Evolutionary conservation across 2,113 vertebrate species (phyloP), one percentile per base, ranked within the genome.

Genomic region (Alligator mississippiensis): DNA sequence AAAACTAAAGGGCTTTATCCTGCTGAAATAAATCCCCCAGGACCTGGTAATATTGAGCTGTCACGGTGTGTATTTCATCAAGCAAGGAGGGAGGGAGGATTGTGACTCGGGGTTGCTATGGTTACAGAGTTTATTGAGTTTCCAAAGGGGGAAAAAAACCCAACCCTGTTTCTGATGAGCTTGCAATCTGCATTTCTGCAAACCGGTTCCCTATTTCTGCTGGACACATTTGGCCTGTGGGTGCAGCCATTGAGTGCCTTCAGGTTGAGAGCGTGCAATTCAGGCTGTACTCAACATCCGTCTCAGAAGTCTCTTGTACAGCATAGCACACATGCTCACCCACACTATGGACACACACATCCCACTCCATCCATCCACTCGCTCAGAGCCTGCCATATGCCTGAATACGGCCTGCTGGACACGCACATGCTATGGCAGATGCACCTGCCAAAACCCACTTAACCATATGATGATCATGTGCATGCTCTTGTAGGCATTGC

Each of bases 31-130:
- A 2, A 87, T 62, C 63, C 92, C 90, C 2, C 0, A 10, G 90
- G 94, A 87, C 79, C 77, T 2, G 77, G 63, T 58, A 58, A 68
- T 11, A 64, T 4, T 10, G 88, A 93, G 93, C 95, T 90, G 86
- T 28, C 80, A 22, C 27, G n/a, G 91, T 8, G 77, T 77, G 87
- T 5, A 80, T 0, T 0, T 82, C 77, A 54, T 0, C 2, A 0
- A 74, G 34, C 30, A 38, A 34, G 88, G 60, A 94, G 89, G 76
- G 82, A 93, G 62, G 66, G 34, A 38, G 61, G 34, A 22, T n/a
- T 38, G 70, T 12, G 1, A 93, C 96, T 92, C 60, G 3, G 74
- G 92, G 94, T 91, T 96, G 93, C 75, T 92, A 93, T 93, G 93
- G 92, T 78, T 93, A 93, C 95, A 78, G 68, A 38, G 30, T 11